Evolutionary conservation across 2,888 invertebrate genomes (phyloP).

Genomic region (Andricus curvator): DNA sequence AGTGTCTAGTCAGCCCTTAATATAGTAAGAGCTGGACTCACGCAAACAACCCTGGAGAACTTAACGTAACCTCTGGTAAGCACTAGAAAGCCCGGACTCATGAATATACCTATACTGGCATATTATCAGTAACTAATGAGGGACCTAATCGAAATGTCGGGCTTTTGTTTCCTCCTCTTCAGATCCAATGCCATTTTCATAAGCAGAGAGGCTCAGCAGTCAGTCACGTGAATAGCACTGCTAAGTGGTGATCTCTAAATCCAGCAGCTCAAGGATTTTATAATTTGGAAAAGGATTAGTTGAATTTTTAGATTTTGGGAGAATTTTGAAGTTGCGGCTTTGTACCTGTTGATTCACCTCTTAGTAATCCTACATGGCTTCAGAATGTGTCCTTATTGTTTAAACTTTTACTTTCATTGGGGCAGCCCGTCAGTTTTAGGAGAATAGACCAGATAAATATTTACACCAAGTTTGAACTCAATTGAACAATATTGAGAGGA

Average conservation of each 20-base stretch:
- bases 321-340: background rate
- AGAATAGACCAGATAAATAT: too few species aligned
- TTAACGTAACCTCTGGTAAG: slow-evolving; percentile 72
- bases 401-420: too few species aligned
- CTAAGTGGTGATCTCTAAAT: background rate
- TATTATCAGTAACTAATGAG: slow-evolving; percentile 78
- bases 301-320: background rate
- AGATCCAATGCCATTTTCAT: background rate
- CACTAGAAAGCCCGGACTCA: slow-evolving; percentile 69
- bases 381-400: too few species aligned
- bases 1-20: slow-evolving; percentile 77
- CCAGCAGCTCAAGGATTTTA: background rate
- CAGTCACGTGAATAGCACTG: background rate
- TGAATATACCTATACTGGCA: slow-evolving; percentile 62
- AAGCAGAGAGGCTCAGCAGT: too few species aligned
- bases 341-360: background rate
- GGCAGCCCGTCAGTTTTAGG: too few species aligned
- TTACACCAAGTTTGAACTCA: too few species aligned
- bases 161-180: slow-evolving; percentile 64
- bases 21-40: slow-evolving; percentile 76
- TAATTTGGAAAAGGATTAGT: too few species aligned
- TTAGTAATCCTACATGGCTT: background rate
- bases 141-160: slow-evolving; percentile 76
- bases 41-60: slow-evolving; percentile 73
- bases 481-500: too few species aligned